Base-by-base conservation (phyloP, 2,113 vertebrate species). In the Monopterus albus region DNA sequence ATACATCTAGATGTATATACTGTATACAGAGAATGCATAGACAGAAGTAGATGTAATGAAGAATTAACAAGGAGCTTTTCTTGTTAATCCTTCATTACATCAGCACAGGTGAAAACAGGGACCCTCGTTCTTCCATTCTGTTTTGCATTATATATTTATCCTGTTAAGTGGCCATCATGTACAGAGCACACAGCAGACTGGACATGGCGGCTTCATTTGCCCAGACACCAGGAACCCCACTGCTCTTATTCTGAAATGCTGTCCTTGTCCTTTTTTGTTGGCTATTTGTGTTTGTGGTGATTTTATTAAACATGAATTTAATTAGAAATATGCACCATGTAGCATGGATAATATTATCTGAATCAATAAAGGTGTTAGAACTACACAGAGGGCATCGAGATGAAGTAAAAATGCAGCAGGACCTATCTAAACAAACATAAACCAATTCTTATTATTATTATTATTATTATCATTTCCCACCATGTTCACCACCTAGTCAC, bases 151-250 rank as follows among this genome's bases (percentile, higher is more conserved):
- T 38, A 2, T 29, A 31, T 61, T 18, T 43, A 15, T 65, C 52
- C 12, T 64, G 0, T 59, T 51, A 43, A 45, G 46, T 42, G 17
- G 4, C 8, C 23, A 6, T 66, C 47, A 15, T 61, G 31, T 50
- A 47, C 35, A 58, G 8, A 43, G 36, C 40, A 23, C 49, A 42
- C 20, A 39, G 38, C 29, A 53, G 46, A 52, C 12, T 63, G 38
- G 40, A 68, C 40, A 61, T 38, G 42, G 45, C 45, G 47, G 59
- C 11, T 1, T 53, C 25, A 65, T 75, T 61, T 33, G 31, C 17
- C 9, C 31, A 59, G 43, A 62, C 64, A 67, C 4, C 25, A 35
- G 28, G n/a, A n/a, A n/a, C n/a, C n/a, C 20, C 10, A 6, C 28
- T 33, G n/a, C 49, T 57, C 40, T 18, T 40, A 28, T 40, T 61